Evolutionary conservation across 2,113 vertebrate genomes (phyloP), one percentile per base, ranked within the genome.

Genomic region (Plotosus lineatus): DNA sequence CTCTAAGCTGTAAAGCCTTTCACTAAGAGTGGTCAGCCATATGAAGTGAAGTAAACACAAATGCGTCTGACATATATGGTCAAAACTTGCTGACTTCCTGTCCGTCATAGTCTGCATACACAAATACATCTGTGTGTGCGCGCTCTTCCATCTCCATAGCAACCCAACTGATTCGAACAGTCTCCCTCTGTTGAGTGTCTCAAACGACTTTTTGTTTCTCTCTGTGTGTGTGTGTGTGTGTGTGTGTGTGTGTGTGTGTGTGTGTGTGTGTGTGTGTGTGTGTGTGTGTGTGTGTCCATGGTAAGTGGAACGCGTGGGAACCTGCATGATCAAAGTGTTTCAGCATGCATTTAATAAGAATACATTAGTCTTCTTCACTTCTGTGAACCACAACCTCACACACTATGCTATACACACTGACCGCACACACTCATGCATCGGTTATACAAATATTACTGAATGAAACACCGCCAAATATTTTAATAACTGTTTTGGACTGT

Each of bases 11-110:
- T 69, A 11, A 48, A 50, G 69, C 26, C 50, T 33, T 48, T 15
- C 12, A 48, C 15, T 21, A 28, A 50, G 46, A 19, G 6, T 6
- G 17, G 3, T 17, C 11, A 31, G 42, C 40, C 44, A 19, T 19
- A 71, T 4, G 1, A 71, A 71, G 23, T 46, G n/a, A 69, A 28
- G 21, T 31, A 71, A 68, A 68, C 65, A 42, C 10, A 6, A 28
- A 28, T 28, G 15, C 26, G 33, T 33, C 1, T 12, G 19, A 33
- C 46, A 33, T 50, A 72, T 72, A 72, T 72, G 44, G 69, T 72
- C 69, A 72, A 72, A 72, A 50, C 42, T 76, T 76, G 36, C 15
- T 12, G 74, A 76, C 42, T 60, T 77, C 55, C 75, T 46, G n/a
- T 77, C 53, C n/a, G 15, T 50, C 69, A 72, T 48, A 31, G 28